Percentiles rank a stretch among this genome's conserved stretches.
phyloP scores from a whole-genome alignment of 2,888 invertebrate species.

The Dendrolimus houi region DNA sequence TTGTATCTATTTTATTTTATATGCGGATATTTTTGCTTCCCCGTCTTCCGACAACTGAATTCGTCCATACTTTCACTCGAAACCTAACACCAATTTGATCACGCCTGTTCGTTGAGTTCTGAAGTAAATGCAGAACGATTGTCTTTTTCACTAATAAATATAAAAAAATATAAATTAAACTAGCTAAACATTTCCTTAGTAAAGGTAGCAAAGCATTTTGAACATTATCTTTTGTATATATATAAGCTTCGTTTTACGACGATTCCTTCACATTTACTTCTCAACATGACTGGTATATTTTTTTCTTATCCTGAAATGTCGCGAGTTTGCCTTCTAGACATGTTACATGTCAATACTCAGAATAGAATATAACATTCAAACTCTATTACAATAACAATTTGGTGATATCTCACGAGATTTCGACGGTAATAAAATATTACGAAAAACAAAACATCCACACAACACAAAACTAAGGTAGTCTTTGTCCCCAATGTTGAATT shows the following conservation, averaged over 20 bases:
- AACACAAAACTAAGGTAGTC: no score
- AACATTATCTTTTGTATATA: background rate
- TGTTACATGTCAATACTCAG: background rate
- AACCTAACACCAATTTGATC: constrained; percentile 51
- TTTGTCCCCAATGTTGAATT: no score
- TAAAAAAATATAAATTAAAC: constrained; percentile 13
- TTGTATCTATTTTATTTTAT: constrained; percentile 2
- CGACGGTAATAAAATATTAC: background rate
- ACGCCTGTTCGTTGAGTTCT: constrained; percentile 30
- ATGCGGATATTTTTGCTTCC: constrained; percentile 51
- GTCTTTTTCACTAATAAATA: constrained; percentile 8
- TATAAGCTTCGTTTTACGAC: background rate
- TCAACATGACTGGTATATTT: background rate
- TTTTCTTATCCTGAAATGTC: background rate
- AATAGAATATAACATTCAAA: background rate
- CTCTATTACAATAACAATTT: background rate
- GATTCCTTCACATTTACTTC: background rate
- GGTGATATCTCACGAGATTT: background rate
- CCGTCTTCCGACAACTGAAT: constrained; percentile 62
- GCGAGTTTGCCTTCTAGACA: background rate
- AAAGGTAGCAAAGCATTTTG: background rate
- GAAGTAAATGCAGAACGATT: constrained; percentile 52
- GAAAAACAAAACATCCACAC: no score
- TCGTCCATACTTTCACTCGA: constrained; percentile 62
- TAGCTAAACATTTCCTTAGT: background rate